phyloP scores from a whole-genome alignment of 53 echinoderm and acorn worm genomes.

The Glandiceps talaboti region DNA sequence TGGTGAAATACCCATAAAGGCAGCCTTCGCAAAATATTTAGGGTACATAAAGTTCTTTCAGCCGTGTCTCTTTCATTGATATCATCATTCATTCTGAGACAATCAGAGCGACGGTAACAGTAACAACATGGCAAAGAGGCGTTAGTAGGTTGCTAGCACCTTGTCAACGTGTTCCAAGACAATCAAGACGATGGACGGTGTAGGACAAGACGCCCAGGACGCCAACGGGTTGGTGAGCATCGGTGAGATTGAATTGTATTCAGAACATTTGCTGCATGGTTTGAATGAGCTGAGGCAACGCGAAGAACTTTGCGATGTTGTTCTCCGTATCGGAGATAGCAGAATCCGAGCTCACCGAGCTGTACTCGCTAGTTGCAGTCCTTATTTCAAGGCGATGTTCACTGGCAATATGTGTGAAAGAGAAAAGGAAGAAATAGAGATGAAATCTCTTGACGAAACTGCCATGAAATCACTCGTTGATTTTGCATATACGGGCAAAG shows the following conservation, averaged over 20 bases:
- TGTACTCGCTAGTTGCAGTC: slow-evolving; percentile 70
- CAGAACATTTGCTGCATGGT: slow-evolving; percentile 15
- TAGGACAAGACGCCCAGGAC: background rate
- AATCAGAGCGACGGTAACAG: background rate
- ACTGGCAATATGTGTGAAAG: slow-evolving; percentile 76
- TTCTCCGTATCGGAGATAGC: slow-evolving; percentile 43
- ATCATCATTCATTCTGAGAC: background rate
- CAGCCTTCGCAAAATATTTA: too few relatives aligned
- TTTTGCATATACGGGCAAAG: slow-evolving; percentile 84
- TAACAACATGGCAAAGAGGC: background rate
- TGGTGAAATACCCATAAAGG: too few relatives aligned
- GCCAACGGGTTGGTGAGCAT: background rate
- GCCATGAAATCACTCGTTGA: slow-evolving; percentile 60
- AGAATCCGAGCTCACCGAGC: slow-evolving; percentile 68
- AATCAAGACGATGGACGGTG: background rate
- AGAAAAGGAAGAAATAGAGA: slow-evolving; percentile 83
- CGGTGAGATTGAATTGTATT: slow-evolving; percentile 4
- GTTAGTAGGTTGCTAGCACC: background rate
- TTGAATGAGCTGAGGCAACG: slow-evolving; percentile 40
- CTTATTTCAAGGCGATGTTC: slow-evolving; percentile 92
- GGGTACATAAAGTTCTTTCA: background rate
- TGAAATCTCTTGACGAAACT: slow-evolving; percentile 76
- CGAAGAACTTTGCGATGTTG: slow-evolving; percentile 61
- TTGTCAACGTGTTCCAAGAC: background rate
- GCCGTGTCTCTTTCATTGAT: background rate